Percentiles rank a stretch among this genome's conserved stretches.
Evolutionary conservation across 2,113 vertebrate species (phyloP).

Genomic region (Microcebus ravelobensis): DNA sequence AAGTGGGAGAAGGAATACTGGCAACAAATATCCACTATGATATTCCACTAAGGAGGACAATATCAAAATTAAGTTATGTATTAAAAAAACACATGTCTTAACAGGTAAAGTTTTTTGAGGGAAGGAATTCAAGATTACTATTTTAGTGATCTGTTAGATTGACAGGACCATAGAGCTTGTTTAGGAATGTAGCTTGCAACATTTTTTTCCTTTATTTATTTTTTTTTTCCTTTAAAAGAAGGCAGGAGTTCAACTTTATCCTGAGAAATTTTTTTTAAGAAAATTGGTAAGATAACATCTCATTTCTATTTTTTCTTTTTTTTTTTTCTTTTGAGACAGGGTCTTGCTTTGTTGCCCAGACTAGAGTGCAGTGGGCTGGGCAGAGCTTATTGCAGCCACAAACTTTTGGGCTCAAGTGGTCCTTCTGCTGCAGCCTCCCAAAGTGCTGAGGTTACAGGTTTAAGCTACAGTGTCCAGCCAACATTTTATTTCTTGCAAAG

Average conservation of each 20-base stretch:
- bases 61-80: not conserved
- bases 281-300: not conserved
- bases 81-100: not conserved
- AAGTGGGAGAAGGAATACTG: not conserved
- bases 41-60: not conserved
- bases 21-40: not conserved
- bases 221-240: constrained; percentile 1
- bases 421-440: no score
- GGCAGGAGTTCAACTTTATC: not conserved
- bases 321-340: no score
- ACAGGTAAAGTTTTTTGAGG: not conserved
- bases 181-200: not conserved
- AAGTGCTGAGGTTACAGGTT: no score
- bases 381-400: no score
- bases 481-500: not conserved
- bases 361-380: no score
- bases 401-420: no score
- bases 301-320: not conserved
- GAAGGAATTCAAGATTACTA: not conserved
- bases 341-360: no score
- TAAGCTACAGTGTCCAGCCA: no score
- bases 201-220: constrained; percentile 29
- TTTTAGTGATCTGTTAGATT: not conserved
- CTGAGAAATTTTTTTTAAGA: not conserved
- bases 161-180: not conserved